Conservation (phyloP, 2,113 vertebrate genomes). For the Callionymus lyra region DNA sequence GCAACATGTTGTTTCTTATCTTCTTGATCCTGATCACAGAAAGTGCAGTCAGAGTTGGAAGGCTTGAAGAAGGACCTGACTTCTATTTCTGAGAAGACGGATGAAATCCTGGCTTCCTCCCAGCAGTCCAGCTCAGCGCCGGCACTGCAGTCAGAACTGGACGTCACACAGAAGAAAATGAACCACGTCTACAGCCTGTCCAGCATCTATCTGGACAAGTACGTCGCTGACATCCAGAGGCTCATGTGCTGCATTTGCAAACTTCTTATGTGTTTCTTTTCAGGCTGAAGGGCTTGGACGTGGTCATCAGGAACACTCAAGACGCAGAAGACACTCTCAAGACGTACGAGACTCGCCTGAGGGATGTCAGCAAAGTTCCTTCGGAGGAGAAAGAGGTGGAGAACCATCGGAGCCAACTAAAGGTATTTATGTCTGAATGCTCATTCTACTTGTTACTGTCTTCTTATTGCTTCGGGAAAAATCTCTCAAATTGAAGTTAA, state of each 20-base stretch:
- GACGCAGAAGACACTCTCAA: conserved; percentile 78
- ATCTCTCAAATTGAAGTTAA: no score
- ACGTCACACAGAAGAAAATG: conserved; percentile 84
- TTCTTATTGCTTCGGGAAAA: no score
- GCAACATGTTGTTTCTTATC: no score
- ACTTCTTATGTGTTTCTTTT: background rate
- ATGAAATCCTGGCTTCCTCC: conserved; percentile 73
- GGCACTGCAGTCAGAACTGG: conserved; percentile 79
- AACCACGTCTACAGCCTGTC: conserved; percentile 84
- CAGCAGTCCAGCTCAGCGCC: conserved; percentile 70
- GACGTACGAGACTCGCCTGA: conserved; percentile 77
- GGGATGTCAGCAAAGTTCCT: conserved; percentile 77
- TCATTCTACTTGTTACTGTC: no score
- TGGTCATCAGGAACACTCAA: conserved; percentile 84
- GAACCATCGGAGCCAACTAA: conserved; percentile 72
- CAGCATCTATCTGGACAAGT: conserved; percentile 91
- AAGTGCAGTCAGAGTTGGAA: conserved; percentile 84
- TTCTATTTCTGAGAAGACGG: conserved; percentile 69
- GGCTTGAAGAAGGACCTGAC: conserved; percentile 75
- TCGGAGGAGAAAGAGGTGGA: conserved; percentile 75
- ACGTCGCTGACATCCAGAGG: conserved; percentile 30
- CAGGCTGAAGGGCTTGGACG: conserved; percentile 87
- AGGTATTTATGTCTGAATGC: no score
- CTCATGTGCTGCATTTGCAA: background rate
- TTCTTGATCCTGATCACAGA: conserved; percentile 51